Evolutionary conservation across 2,888 invertebrate species (phyloP), one percentile per base, ranked within the genome.

Genomic region (Epinotia bilunana): DNA sequence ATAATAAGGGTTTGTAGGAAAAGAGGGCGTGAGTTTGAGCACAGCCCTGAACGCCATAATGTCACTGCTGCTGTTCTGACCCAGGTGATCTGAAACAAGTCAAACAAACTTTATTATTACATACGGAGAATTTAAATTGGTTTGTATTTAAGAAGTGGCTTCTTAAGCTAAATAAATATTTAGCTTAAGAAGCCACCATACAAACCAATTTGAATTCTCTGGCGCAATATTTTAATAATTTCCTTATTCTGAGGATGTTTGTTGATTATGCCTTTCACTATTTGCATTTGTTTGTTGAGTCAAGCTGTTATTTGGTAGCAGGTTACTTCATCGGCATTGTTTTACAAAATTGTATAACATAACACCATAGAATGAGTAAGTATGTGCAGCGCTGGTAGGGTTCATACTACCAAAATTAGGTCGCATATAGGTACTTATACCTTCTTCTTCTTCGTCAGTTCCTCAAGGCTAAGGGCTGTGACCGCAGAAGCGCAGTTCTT

Each of bases 11-110:
- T 97, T 96, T 78, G 95, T 95, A 0, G 97, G 97, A 86, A 96
- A 96, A 0, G 97, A 96, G 13, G 97, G 96, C 0, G 97, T 97
- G 69, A 97, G 92, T 87, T 97, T 97, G 76, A 97, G 91, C n/a
- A 97, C 97, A 0, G 97, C 96, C 80, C 97, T 95, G 89, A 97
- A 97, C 39, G 97, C 96, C 86, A 95, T 91, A 71, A 96, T 93
- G 83, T 96, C 96, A 80, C 95, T 95, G 62, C 95, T 95, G 81
- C 92, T 94, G 86, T 95, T 96, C 81, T 96, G 96, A 80, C 97
- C 96, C 81, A 97, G 90, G 86, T 96, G 96, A 87, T 96, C 97
- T 97, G 92, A 67, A 76, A 80, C 84, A 76, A 82, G 81, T 74
- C 73, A 13, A 18, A 74, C n/a, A 1, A n/a, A n/a, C 53, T 53